phyloP scores from a whole-genome alignment of 1,140 invertebrate genomes.

The Theocolax elegans region DNA sequence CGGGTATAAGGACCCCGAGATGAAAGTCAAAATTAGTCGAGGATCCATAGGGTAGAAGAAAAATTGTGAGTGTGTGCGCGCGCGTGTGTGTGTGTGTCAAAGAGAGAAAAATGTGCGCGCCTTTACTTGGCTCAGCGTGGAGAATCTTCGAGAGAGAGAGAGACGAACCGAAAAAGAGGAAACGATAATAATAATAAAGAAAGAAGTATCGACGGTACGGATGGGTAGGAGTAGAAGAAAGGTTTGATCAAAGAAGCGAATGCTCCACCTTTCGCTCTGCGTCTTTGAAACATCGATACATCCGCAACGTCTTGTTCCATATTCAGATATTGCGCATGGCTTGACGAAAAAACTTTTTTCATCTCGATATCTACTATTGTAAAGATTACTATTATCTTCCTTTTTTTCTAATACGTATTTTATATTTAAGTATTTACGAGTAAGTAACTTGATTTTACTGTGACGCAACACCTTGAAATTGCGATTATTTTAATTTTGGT shows the following conservation, averaged over 20 bases:
- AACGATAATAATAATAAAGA: not conserved
- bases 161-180: not conserved
- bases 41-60: not conserved
- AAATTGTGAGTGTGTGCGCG: too few species aligned
- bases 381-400: too few species aligned
- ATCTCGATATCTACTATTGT: too few species aligned
- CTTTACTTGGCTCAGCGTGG: constrained; percentile 14
- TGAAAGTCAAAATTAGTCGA: not conserved
- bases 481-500: too few species aligned
- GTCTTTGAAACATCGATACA: constrained; percentile 27
- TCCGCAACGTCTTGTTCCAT: constrained; percentile 16
- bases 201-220: not conserved
- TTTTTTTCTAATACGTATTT: too few species aligned
- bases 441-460: too few species aligned
- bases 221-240: not conserved
- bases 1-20: too few species aligned
- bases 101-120: constrained; percentile 4
- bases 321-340: constrained; percentile 6
- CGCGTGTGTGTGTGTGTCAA: not conserved
- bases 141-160: too few species aligned
- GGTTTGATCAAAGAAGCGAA: constrained; percentile 35
- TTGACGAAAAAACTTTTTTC: too few species aligned
- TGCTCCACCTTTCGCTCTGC: not conserved
- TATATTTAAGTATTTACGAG: too few species aligned
- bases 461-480: too few species aligned